Base-by-base conservation (phyloP, 2,888 invertebrate genomes). In the Adelognathus sp. region DNA sequence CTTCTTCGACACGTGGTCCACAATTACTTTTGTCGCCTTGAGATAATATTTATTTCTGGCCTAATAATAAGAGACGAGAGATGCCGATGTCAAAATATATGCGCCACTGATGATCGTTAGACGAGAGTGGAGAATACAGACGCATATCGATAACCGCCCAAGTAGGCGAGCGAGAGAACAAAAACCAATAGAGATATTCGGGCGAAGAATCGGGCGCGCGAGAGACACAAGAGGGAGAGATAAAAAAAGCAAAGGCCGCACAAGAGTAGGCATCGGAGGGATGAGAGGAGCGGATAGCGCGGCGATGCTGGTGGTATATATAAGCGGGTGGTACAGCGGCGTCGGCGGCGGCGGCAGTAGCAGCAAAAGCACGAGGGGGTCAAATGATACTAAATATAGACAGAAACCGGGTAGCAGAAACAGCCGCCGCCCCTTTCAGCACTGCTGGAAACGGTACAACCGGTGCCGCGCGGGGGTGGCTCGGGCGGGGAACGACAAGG, bases 381-480 rank as follows among this genome's bases (percentile, higher is more conserved):
- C 81, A 84, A 88, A 86, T 85, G 84, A 87, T 87, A 89, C 90
- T 91, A 91, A 91, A 90, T 90, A 90, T 90, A 90, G 90, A 89
- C 87, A 89, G 90, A 88, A 90, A 90, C 91, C 90, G 89, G 90
- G 90, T 89, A 90, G 90, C 90, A 90, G 90, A 89, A 89, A 89
- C 90, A 90, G 90, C 90, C 90, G 89, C 90, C 90, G 90, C 90
- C 90, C 90, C 90, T 90, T 88, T 87, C 88, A 89, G 88, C 86
- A 83, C 86, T 83, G 86, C 87, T 67, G 67, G 39, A 52, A 67
- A 67, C 67, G 84, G 54, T 46, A 33, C 63, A 46, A 50, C 27
- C 69, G 75, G 21, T 44, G 74, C n/a, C n/a, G n/a, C n/a, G n/a
- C n/a, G 50, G 71, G 81, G 73, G 76, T 11, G 73, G 77, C 82